Evolutionary conservation across 2,888 invertebrate genomes (phyloP).

Genomic region (Hypolimnas misippus): DNA sequence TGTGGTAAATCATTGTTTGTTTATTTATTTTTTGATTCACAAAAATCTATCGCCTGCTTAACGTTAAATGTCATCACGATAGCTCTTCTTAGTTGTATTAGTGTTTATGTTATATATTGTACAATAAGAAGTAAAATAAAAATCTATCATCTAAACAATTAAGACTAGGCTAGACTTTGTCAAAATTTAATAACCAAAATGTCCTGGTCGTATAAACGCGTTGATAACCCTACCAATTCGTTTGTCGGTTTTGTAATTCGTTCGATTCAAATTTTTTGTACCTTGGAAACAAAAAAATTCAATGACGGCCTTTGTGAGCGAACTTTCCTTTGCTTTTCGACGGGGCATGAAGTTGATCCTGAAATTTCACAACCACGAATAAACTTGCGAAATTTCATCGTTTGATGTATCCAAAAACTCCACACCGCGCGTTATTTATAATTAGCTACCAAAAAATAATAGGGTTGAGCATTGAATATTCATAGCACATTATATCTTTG

Average conservation of each 20-base stretch:
- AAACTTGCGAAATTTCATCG: slow-evolving; percentile 67
- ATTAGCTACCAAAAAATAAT: slow-evolving; percentile 53
- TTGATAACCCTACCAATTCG: slow-evolving; percentile 59
- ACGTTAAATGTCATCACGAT: no score
- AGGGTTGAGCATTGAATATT: slow-evolving; percentile 51
- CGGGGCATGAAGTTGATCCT: slow-evolving; percentile 74
- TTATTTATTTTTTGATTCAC: no score
- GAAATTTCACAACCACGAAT: slow-evolving; percentile 65
- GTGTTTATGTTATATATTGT: no score
- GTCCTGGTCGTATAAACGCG: no score
- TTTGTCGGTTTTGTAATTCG: slow-evolving; percentile 73
- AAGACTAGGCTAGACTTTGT: no score
- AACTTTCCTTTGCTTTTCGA: slow-evolving; percentile 75
- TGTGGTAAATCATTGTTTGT: no score
- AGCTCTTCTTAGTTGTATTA: no score
- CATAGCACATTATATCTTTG: slow-evolving; percentile 44
- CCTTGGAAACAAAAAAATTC: slow-evolving; percentile 68
- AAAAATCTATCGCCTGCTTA: no score
- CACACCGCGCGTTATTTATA: slow-evolving; percentile 50
- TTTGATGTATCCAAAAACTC: slow-evolving; percentile 69
- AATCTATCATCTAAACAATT: no score
- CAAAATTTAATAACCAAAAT: no score
- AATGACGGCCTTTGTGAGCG: slow-evolving; percentile 67
- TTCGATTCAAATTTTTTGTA: slow-evolving; percentile 73
- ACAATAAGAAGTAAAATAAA: no score